Percentiles rank a stretch among this genome's conserved stretches.
phyloP scores from a whole-genome alignment of 2,888 invertebrate species.

The Synergus gifuensis region DNA sequence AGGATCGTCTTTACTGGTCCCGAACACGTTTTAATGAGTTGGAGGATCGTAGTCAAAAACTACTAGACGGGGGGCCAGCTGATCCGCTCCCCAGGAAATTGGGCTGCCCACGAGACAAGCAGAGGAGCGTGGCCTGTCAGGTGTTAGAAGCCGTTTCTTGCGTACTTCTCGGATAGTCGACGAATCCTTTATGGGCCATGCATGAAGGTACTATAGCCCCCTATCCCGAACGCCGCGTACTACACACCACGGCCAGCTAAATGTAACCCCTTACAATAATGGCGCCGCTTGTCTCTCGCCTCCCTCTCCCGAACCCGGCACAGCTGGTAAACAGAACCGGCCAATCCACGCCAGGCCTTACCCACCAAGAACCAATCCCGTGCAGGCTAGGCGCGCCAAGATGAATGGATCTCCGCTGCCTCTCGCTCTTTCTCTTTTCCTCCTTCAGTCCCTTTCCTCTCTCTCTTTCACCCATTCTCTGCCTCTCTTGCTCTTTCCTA shows the following conservation, averaged over 20 bases:
- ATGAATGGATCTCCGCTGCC: slow-evolving; percentile 74
- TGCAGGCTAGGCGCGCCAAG: slow-evolving; percentile 75
- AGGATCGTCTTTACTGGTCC: slow-evolving; percentile 6
- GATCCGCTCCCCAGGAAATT: slow-evolving; percentile 54
- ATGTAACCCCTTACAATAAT: slow-evolving; percentile 79
- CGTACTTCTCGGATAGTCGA: slow-evolving; percentile 84
- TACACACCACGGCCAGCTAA: slow-evolving; percentile 79
- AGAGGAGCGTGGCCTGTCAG: slow-evolving; percentile 70
- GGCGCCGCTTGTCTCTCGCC: slow-evolving; percentile 79
- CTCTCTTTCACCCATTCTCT: neutral
- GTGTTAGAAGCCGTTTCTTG: slow-evolving; percentile 78
- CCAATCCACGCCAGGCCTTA: slow-evolving; percentile 73
- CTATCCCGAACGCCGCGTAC: slow-evolving; percentile 86
- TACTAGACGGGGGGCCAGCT: slow-evolving; percentile 44
- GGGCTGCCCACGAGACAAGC: slow-evolving; percentile 57
- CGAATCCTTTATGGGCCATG: slow-evolving; percentile 92
- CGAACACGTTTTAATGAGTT: slow-evolving; percentile 4
- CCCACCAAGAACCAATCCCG: slow-evolving; percentile 73
- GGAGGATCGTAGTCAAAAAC: neutral
- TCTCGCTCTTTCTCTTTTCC: slow-evolving; percentile 56
- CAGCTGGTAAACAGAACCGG: slow-evolving; percentile 78
- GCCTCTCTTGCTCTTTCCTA: slow-evolving; percentile 57
- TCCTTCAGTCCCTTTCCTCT: slow-evolving; percentile 43
- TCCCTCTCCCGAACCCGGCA: slow-evolving; percentile 73
- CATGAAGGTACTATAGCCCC: slow-evolving; percentile 91